Evolutionary conservation across 2,888 invertebrate genomes (phyloP), one percentile per base, ranked within the genome.

Genomic region (Melanostoma scalare): DNA sequence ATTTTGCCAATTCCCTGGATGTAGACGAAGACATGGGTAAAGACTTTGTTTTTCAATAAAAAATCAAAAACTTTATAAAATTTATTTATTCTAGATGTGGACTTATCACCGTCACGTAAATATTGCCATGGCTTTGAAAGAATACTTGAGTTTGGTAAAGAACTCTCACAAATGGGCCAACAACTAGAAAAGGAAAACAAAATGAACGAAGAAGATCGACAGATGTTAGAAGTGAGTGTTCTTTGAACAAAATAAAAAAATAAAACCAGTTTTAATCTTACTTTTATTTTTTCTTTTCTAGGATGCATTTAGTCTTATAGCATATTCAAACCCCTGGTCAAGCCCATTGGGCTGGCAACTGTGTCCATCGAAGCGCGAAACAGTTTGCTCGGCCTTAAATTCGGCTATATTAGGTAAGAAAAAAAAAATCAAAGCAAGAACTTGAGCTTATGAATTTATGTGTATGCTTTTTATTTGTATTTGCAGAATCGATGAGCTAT

Each of bases 301-400:
- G 96, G 97, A 99, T 92, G 99, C 99, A 89, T 99, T 99, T 93
- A 98, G 98, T 93, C 94, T 99, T 90, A 93, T 99, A 90, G 99
- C 99, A 60, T 99, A 99, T 92, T 96, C 97, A 88, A 98, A 99
- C 93, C 99, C 99, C 38, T 98, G 98, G 98, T 95, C 95, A 89
- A 98, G 98, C 92, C 98, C 98, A 20, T 96, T 99, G 84, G 98
- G 98, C 82, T 97, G 97, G 96, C 98, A 98, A 92, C 93, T 99
- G 88, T 96, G 98, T 92, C 96, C 98, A n/a, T 94, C 96, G 87
- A 96, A 98, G 89, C 94, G 99, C 88, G 99, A 99, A 92, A 95
- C 96, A 68, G 96, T 99, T 81, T 98, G 98, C 93, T 97, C 97
- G 89, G 96, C 97, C 89, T 95, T 99, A 88, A 99, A 99, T 93